phyloP scores from a whole-genome alignment of 2,797 vertebrate species.

The Sorex maritimensis region DNA sequence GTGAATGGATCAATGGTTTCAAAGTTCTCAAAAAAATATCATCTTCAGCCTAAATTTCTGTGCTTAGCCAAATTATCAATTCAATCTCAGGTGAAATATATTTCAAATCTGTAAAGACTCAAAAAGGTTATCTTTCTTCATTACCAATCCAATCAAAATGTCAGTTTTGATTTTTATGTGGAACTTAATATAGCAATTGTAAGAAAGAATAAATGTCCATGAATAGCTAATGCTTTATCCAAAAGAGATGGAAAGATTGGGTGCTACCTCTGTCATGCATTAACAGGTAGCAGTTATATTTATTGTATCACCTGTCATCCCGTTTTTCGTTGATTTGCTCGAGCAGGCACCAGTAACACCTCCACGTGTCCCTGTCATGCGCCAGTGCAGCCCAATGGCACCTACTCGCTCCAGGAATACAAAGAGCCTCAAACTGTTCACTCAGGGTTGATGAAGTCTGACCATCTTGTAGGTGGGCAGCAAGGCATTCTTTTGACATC shows the following conservation, averaged over 20 bases:
- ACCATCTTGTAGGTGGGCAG: too few species aligned
- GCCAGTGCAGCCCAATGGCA: too few species aligned
- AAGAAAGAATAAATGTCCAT: constrained; percentile 34
- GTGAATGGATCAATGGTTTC: background rate
- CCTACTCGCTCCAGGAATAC: too few species aligned
- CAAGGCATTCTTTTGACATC: too few species aligned
- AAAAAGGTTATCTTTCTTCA: background rate
- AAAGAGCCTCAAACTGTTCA: too few species aligned
- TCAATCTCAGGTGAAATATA: background rate
- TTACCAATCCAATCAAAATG: constrained; percentile 7
- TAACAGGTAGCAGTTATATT: too few species aligned
- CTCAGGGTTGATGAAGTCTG: too few species aligned
- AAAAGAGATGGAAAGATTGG: background rate
- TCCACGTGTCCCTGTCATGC: too few species aligned
- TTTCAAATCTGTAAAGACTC: background rate
- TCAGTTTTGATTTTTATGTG: constrained; percentile 24
- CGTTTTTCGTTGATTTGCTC: too few species aligned
- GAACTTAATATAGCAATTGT: background rate
- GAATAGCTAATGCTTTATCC: constrained; percentile 11
- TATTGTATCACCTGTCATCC: too few species aligned
- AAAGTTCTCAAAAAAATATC: background rate
- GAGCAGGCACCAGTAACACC: too few species aligned
- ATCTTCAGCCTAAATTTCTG: constrained; percentile 4
- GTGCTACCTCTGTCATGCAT: too few species aligned
- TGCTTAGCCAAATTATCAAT: constrained; percentile 19